A percentile compares a stretch with the other conserved stretches of the same genome.
Conservation (phyloP, 1,140 invertebrate genomes). For the Zelostemma sp. region DNA sequence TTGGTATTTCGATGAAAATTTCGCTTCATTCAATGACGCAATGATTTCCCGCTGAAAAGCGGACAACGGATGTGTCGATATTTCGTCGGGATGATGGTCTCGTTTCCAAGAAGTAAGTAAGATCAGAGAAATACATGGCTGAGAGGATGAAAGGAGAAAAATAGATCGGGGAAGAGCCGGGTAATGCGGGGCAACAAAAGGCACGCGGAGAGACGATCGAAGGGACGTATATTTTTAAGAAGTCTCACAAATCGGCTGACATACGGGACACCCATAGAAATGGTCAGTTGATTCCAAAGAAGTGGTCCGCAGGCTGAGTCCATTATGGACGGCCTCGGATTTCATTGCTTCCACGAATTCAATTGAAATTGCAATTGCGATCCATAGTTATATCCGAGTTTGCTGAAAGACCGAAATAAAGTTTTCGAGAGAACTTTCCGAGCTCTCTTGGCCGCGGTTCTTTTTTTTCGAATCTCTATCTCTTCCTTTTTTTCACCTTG, state of each 20-base stretch:
- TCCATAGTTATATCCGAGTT: slow-evolving; percentile 52
- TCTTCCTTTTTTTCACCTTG: not conserved
- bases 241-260: slow-evolving; percentile 25
- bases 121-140: too few species aligned
- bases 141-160: too few species aligned
- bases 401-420: slow-evolving; percentile 49
- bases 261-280: slow-evolving; percentile 24
- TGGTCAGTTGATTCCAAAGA: slow-evolving; percentile 26
- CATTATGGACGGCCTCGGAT: slow-evolving; percentile 27
- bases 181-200: slow-evolving; percentile 4
- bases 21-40: too few species aligned
- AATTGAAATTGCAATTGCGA: slow-evolving; percentile 52
- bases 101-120: too few species aligned
- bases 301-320: slow-evolving; percentile 16
- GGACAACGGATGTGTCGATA: too few species aligned
- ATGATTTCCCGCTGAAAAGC: too few species aligned
- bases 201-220: slow-evolving; percentile 3
- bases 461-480: slow-evolving; percentile 14
- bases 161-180: not conserved
- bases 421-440: slow-evolving; percentile 45
- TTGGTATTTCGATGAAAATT: too few species aligned
- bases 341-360: slow-evolving; percentile 37
- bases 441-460: slow-evolving; percentile 22
- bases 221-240: slow-evolving; percentile 25
- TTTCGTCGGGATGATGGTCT: too few species aligned